phyloP scores from a whole-genome alignment of 2,888 invertebrate genomes.

The Flabesymbios commensalis region DNA sequence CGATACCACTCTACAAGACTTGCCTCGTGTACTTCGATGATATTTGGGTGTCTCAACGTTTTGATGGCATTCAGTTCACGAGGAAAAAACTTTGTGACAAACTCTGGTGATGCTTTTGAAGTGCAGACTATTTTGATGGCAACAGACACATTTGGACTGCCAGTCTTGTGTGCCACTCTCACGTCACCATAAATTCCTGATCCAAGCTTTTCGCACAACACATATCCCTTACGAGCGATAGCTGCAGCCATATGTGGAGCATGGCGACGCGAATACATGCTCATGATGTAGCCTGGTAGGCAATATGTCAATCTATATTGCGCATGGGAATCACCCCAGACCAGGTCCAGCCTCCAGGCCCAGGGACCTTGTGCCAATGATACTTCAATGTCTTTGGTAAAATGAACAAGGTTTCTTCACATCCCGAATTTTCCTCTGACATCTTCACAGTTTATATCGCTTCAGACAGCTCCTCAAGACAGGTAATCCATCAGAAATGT shows the following conservation, averaged over 20 bases:
- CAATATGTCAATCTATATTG: neutral
- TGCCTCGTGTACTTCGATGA: constrained; percentile 77
- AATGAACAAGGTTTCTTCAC: no score
- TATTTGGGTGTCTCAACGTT: constrained; percentile 77
- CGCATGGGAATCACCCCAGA: neutral
- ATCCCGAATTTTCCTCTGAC: no score
- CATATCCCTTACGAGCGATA: constrained; percentile 23
- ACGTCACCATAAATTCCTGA: constrained; percentile 29
- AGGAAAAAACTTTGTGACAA: constrained; percentile 79
- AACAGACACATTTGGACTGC: constrained; percentile 20
- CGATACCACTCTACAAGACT: no score
- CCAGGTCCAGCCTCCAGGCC: neutral
- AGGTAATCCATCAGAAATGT: no score
- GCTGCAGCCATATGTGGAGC: constrained; percentile 11
- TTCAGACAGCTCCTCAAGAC: no score
- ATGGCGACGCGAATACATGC: neutral
- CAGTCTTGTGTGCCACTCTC: constrained; percentile 12
- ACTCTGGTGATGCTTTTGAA: constrained; percentile 75
- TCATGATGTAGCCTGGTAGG: neutral
- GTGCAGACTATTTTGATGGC: constrained; percentile 77
- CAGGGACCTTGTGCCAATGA: no score
- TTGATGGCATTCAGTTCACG: constrained; percentile 79
- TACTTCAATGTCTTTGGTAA: no score
- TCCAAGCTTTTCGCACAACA: constrained; percentile 26
- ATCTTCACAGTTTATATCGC: no score